Percentiles rank a stretch among this genome's conserved stretches.
Conservation (phyloP, 2,888 invertebrate species). For the Drepanosiphum platanoidis region DNA sequence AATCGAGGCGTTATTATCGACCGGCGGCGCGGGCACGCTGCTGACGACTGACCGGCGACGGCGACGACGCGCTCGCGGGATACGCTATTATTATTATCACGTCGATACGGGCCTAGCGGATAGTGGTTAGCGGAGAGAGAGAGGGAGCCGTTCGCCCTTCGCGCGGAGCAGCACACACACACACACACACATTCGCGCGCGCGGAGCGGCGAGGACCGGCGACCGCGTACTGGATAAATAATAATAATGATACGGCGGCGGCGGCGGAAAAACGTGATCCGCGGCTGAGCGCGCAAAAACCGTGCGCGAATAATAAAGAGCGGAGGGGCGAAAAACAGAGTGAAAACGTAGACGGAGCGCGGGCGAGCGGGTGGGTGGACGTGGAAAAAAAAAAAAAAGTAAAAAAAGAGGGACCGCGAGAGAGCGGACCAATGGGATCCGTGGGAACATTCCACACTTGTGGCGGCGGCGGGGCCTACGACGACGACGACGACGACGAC, state of each 20-base stretch:
- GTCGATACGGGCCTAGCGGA: not conserved
- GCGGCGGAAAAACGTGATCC: slow-evolving; percentile 16
- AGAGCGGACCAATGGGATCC: slow-evolving; percentile 52
- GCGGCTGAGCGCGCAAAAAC: slow-evolving; percentile 31
- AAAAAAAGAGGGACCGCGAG: slow-evolving; percentile 19
- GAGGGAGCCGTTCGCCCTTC: no score
- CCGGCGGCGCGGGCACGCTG: not conserved
- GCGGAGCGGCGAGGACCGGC: not conserved
- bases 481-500: not conserved
- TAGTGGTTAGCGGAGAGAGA: no score
- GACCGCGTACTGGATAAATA: slow-evolving; percentile 18
- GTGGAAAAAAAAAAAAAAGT: not conserved
- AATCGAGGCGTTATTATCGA: not conserved
- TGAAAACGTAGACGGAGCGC: not conserved
- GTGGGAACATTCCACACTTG: slow-evolving; percentile 62
- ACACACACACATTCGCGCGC: no score
- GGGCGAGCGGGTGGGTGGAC: not conserved
- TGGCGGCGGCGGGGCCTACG: slow-evolving; percentile 30
- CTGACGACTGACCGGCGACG: not conserved
- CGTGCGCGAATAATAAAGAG: not conserved
- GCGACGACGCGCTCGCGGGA: not conserved
- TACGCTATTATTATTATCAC: no score
- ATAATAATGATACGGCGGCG: not conserved
- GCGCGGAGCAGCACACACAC: no score
- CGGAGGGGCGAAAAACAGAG: not conserved